Base-by-base conservation (phyloP, 2,113 vertebrate species). In the Myiozetetes cayanensis region DNA sequence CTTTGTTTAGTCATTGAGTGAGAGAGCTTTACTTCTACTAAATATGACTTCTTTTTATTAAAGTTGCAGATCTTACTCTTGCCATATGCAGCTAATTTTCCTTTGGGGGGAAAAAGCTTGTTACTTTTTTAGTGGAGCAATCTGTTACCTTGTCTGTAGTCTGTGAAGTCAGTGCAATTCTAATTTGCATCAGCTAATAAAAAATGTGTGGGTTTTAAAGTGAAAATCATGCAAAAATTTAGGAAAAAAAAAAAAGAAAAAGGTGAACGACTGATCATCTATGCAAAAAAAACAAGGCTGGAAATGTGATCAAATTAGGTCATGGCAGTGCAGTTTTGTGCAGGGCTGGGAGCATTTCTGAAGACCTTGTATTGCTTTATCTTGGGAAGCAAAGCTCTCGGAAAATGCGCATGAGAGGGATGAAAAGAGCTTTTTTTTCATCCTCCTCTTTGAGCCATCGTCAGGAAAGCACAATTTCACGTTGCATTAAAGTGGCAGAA, bases 141-240 rank as follows among this genome's bases (percentile, higher is more conserved):
- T 96, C 96, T 97, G 93, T 97, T 97, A 97, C 63, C 96, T 97
- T 97, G 90, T 95, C 97, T 97, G 94, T 96, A 92, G 93, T 97
- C 95, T 89, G 91, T 96, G 95, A 94, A 96, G 96, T 96, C 97
- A 97, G 74, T 93, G 95, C 91, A 93, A 92, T 96, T 97, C 95
- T 96, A 62, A 94, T 97, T 97, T 98, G 89, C 92, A 91, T 97
- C 87, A 90, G 85, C 96, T 97, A 96, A 93, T 97, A 90, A 94
- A 96, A 97, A 97, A 97, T 81, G 80, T 96, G 94, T 97, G 94
- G 93, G 94, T 90, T 96, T 97, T 96, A 95, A 87, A 94, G 95
- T 96, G 93, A 97, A 96, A 97, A 96, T 95, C 95, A 94, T 90
- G 85, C 84, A 97, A 83, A 95, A 96, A 81, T 43, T 47, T 4